Base-by-base conservation (phyloP, 1,140 invertebrate genomes). In the Phymorhynchus buccinoides region DNA sequence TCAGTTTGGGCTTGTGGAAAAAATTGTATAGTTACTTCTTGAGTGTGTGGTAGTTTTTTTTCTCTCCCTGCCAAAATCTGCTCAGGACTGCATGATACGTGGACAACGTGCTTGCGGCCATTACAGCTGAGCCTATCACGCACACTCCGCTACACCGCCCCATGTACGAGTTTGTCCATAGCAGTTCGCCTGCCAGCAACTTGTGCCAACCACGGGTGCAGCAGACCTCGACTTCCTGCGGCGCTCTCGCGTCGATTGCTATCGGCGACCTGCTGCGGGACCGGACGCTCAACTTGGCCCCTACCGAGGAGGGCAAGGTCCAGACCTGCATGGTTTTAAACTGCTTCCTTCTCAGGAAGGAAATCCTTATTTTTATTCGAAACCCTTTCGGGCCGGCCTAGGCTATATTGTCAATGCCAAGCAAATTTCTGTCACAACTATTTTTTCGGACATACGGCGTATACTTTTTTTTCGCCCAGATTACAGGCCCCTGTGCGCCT, bases 101-200 rank as follows among this genome's bases (percentile, higher is more conserved):
- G 48, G 82, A 82, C 30, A 92, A 90, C 56, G n/a, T 92, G 91
- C 85, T 84, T 92, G 89, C 90, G 30, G 56, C 56, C 56, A 22
- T 18, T 4, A 91, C 89, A 16, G n/a, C n/a, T n/a, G n/a, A n/a
- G n/a, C n/a, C n/a, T n/a, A n/a, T n/a, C 85, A 91, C n/a, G 91
- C 90, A 0, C 90, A 91, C 83, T 86, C 88, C 7, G 91, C 88
- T 89, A 86, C 91, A 91, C 71, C 86, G 84, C 62, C 84, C 87
- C 27, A 85, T 92, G 66, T 92, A 91, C 79, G 83, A 90, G 66
- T 91, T 90, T 80, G 88, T n/a, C n/a, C n/a, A n/a, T 90, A 91
- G 52, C 81, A 87, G 27, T 90, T 87, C 48, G 89, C n/a, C n/a
- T n/a, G n/a, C n/a, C n/a, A n/a, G 88, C 14, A 91, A 91, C 78